Conservation (phyloP, 2,797 vertebrate genomes). For the Lacerta agilis region DNA sequence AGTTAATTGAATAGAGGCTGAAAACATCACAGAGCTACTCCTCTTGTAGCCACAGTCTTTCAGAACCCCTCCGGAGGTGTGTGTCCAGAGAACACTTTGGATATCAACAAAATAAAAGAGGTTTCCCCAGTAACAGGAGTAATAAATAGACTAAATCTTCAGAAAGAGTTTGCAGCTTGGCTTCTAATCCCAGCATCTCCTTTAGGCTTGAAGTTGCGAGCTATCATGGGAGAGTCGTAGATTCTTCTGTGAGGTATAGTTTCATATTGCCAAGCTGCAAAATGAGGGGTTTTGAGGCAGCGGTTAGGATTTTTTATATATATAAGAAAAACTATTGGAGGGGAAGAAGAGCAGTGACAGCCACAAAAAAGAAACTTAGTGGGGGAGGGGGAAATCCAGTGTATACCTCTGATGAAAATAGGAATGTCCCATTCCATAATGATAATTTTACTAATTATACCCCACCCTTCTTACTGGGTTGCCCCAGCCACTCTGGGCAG, state of each 20-base stretch:
- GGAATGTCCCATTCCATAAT: no score
- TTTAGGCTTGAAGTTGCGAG: conserved; percentile 55
- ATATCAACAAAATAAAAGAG: conserved; percentile 45
- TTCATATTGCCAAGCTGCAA: not conserved
- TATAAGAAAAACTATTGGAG: not conserved
- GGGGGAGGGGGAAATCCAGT: no score
- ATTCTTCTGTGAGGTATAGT: not conserved
- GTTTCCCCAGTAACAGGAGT: conserved; percentile 35
- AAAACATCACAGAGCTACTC: not conserved
- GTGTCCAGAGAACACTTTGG: conserved; percentile 50
- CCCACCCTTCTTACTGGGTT: no score
- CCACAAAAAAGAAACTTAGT: not conserved
- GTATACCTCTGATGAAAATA: no score
- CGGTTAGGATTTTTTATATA: not conserved
- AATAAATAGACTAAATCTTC: conserved; percentile 71
- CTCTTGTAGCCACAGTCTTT: conserved; percentile 24
- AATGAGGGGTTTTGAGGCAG: not conserved
- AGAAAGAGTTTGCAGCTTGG: conserved; percentile 53
- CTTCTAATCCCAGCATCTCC: conserved; percentile 65
- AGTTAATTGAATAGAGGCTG: conserved; percentile 22
- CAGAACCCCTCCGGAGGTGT: conserved; percentile 16
- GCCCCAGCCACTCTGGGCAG: no score
- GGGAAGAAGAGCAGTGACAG: not conserved
- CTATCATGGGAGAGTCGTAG: conserved; percentile 9
- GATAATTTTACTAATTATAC: no score